Evolutionary conservation across 2,888 invertebrate species (phyloP).

Genomic region (Lampropteryx suffumata): DNA sequence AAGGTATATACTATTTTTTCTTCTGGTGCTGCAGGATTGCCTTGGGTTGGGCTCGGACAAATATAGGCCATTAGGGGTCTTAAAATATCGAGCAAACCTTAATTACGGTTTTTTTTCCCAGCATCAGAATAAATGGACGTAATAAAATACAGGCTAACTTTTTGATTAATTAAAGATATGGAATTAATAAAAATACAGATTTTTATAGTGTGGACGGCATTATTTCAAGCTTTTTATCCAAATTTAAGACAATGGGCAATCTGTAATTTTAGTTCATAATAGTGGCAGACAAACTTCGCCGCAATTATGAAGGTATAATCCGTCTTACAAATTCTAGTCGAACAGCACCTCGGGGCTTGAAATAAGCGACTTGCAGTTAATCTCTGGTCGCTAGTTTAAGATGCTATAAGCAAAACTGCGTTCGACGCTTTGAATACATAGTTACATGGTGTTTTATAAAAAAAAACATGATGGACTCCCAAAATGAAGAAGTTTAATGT

Average conservation of each 20-base stretch:
- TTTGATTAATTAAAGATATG: constrained; percentile 4
- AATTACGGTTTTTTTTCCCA: constrained; percentile 27
- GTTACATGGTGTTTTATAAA: no score
- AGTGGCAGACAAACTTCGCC: constrained; percentile 4
- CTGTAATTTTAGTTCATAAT: not conserved
- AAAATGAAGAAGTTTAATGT: no score
- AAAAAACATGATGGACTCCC: no score
- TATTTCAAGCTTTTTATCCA: no score
- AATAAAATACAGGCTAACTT: constrained; percentile 10
- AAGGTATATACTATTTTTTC: no score
- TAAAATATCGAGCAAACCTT: constrained; percentile 29
- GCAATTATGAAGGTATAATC: constrained; percentile 18
- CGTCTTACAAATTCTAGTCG: constrained; percentile 11
- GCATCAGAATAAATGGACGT: constrained; percentile 1
- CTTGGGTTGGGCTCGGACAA: constrained; percentile 23
- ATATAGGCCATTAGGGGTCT: constrained; percentile 31
- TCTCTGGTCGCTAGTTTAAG: not conserved
- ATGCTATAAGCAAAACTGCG: no score
- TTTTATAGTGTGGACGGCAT: no score
- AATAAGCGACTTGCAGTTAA: constrained; percentile 6
- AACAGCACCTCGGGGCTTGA: constrained; percentile 6
- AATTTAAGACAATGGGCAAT: not conserved
- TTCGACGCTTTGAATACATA: no score
- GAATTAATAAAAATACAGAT: no score
- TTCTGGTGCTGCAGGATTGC: not conserved